Conservation (phyloP, 2,888 invertebrate genomes). For the Myopa tessellatipennis region DNA sequence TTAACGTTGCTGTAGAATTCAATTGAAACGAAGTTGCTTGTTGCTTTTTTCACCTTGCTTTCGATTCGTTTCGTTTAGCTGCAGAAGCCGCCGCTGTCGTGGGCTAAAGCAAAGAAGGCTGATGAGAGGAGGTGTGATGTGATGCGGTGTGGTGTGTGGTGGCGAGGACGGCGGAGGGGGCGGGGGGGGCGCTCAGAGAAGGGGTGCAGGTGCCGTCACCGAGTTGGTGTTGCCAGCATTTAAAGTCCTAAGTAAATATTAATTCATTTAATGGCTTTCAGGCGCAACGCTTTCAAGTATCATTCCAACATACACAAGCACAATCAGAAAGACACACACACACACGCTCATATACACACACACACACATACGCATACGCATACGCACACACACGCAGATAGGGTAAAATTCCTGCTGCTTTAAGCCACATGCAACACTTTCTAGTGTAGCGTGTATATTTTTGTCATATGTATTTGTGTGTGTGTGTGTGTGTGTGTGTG, state of each 20-base stretch:
- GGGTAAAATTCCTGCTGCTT: not conserved
- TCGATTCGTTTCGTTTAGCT: slow-evolving; percentile 12
- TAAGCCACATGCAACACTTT: slow-evolving; percentile 20
- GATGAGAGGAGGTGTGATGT: too few relatives aligned
- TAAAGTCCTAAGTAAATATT: slow-evolving; percentile 61
- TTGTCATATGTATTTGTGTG: slow-evolving; percentile 26
- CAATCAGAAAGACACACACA: not conserved
- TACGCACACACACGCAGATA: not conserved
- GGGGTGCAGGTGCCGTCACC: not conserved
- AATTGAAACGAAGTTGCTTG: slow-evolving; percentile 47
- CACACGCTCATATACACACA: not conserved
- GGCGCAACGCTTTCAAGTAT: slow-evolving; percentile 40
- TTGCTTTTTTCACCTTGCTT: slow-evolving; percentile 55
- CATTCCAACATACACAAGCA: slow-evolving; percentile 3
- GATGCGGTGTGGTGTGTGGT: not conserved
- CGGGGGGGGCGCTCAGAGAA: not conserved
- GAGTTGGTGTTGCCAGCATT: slow-evolving; percentile 46
- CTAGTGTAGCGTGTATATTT: not conserved
- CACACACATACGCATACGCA: slow-evolving; percentile 1
- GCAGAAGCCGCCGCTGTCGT: not conserved
- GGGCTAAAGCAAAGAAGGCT: too few relatives aligned
- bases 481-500: slow-evolving; percentile 26
- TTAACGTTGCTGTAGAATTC: slow-evolving; percentile 18
- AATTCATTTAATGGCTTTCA: slow-evolving; percentile 58
- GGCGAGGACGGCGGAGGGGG: not conserved